These are phyloP conservation scores for Cassiopea xamachana DNA, from an alignment of 30 jellyfish, hydroid and myxozoan genomes.

Conservation along the genomic window DNA sequence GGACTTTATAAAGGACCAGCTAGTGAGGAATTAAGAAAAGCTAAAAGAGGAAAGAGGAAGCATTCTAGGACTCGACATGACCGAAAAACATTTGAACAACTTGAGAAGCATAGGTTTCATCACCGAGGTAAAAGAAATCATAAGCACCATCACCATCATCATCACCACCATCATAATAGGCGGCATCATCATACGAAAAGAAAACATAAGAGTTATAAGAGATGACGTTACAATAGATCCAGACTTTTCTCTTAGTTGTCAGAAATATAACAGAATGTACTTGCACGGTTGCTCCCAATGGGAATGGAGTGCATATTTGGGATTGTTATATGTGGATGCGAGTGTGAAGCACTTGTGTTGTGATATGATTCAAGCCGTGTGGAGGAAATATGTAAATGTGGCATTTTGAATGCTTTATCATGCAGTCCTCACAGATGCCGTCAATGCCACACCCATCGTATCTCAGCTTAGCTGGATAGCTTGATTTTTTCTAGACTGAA, in stretches of 20 bases:
- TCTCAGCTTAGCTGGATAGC: too few species aligned
- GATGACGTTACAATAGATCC: background rate
- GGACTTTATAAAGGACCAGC: background rate
- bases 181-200: background rate
- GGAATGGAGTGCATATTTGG: background rate
- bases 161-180: slow-evolving; percentile 13
- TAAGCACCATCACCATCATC: slow-evolving; percentile 18
- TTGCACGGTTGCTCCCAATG: background rate
- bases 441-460: too few species aligned
- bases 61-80: background rate
- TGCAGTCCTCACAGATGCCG: too few species aligned
- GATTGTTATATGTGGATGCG: background rate
- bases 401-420: too few species aligned
- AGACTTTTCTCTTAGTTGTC: background rate
- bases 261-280: background rate
- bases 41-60: background rate
- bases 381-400: too few species aligned
- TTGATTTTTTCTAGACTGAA: too few species aligned
- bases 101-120: background rate
- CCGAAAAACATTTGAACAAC: background rate
- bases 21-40: background rate
- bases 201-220: background rate
- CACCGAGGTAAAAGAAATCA: background rate
- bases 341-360: too few species aligned
- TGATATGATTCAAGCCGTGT: too few species aligned